Evolutionary conservation across 2,888 invertebrate species (phyloP).

Genomic region (Amphipyra tragopoginis): DNA sequence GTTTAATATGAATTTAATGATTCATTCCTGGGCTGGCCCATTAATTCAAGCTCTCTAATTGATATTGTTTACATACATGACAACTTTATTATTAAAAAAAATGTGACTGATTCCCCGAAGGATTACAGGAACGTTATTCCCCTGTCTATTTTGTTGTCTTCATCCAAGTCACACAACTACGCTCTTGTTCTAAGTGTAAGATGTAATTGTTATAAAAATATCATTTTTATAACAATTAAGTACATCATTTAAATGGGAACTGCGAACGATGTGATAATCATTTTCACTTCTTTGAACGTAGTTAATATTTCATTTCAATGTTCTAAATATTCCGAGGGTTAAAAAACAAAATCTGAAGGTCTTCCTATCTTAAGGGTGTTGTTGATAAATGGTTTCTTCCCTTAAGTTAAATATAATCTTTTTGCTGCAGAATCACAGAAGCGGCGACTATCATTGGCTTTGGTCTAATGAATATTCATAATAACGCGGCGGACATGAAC

Average conservation of each 20-base stretch:
- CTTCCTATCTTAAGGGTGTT: constrained; percentile 1
- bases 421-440: constrained; percentile 23
- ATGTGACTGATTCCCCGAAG: background rate
- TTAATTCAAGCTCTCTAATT: constrained; percentile 36
- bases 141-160: constrained; percentile 6
- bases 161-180: constrained; percentile 30
- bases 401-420: constrained; percentile 20
- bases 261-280: constrained; percentile 16
- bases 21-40: constrained; percentile 20
- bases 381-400: constrained; percentile 7
- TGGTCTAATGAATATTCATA: constrained; percentile 61
- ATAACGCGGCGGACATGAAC: constrained; percentile 45
- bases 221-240: constrained; percentile 14
- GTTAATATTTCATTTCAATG: background rate
- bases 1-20: constrained; percentile 34
- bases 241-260: constrained; percentile 36
- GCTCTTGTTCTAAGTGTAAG: constrained; percentile 17
- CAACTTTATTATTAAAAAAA: background rate
- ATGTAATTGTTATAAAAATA: too few relatives aligned
- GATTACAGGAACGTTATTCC: background rate
- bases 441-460: constrained; percentile 26
- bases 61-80: constrained; percentile 16
- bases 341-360: background rate
- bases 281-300: background rate
- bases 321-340: background rate